Evolutionary conservation across 2,113 vertebrate genomes (phyloP).

Genomic region (Reinhardtius hippoglossoides): DNA sequence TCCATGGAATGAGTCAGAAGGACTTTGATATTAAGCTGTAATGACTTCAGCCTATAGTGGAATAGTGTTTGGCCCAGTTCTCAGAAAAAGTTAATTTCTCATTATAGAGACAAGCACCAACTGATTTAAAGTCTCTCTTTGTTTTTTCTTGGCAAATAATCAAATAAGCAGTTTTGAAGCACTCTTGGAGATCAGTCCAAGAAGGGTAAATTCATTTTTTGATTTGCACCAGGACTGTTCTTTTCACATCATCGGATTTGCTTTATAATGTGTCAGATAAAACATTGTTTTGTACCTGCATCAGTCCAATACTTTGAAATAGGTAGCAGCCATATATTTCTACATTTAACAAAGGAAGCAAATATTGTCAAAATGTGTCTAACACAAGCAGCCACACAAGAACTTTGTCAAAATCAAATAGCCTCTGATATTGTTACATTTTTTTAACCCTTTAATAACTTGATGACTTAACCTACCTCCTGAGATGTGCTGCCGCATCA

Average conservation of each 20-base stretch:
- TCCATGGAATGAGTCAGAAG: constrained; percentile 45
- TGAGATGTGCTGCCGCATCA: no score
- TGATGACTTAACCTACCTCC: no score
- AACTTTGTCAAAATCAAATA: no score
- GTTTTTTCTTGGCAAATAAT: background rate
- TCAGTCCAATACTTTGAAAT: no score
- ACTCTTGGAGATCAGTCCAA: background rate
- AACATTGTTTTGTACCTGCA: background rate
- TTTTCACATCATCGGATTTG: background rate
- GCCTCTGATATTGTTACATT: no score
- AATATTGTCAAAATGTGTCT: no score
- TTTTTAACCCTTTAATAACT: no score
- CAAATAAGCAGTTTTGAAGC: background rate
- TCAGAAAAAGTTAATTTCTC: background rate
- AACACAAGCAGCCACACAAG: no score
- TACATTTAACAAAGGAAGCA: no score
- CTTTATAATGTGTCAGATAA: background rate
- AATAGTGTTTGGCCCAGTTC: background rate
- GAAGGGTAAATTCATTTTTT: background rate
- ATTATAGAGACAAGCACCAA: background rate
- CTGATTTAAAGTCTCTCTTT: background rate
- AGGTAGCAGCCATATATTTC: no score
- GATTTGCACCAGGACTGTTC: background rate
- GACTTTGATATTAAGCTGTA: constrained; percentile 61
- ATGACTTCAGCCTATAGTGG: constrained; percentile 26